Evolutionary conservation across 2,113 vertebrate genomes (phyloP).

Genomic region (Choloepus hoffmanni): DNA sequence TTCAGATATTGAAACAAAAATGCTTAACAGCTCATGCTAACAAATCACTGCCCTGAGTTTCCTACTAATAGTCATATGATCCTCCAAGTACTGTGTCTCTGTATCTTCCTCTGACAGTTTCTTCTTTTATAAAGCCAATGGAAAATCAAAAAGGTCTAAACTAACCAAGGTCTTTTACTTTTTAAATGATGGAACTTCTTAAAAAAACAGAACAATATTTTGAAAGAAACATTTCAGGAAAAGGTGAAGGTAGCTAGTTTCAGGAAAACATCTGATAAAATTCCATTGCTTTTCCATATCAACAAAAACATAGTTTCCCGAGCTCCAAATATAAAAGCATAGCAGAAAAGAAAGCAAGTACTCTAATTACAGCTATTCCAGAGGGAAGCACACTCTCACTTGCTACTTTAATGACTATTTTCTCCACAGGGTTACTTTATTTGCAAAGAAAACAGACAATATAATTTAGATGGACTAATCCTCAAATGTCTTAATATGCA

Average conservation of each 20-base stretch:
- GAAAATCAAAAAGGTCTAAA: neutral
- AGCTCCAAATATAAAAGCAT: slow-evolving; percentile 48
- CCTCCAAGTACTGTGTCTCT: neutral
- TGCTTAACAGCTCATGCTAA: neutral
- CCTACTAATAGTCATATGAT: slow-evolving; percentile 35
- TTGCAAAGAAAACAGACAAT: neutral
- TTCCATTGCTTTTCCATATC: slow-evolving; percentile 62
- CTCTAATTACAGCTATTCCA: neutral
- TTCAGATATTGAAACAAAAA: neutral
- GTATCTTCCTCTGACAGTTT: slow-evolving; percentile 25
- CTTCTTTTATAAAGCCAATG: slow-evolving; percentile 52
- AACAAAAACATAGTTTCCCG: slow-evolving; percentile 57
- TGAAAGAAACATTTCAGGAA: slow-evolving; percentile 67
- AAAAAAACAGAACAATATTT: slow-evolving; percentile 44
- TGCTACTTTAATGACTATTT: neutral
- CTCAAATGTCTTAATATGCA: neutral
- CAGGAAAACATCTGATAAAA: slow-evolving; percentile 72
- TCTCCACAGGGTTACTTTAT: neutral
- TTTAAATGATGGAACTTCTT: slow-evolving; percentile 31
- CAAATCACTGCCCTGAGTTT: neutral
- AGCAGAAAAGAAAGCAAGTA: slow-evolving; percentile 32
- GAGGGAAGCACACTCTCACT: neutral
- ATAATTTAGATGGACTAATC: neutral
- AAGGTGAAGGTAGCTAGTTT: slow-evolving; percentile 66
- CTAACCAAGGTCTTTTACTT: neutral